Conservation (phyloP, 2,888 invertebrate species). For the Steinernema scapterisci region DNA sequence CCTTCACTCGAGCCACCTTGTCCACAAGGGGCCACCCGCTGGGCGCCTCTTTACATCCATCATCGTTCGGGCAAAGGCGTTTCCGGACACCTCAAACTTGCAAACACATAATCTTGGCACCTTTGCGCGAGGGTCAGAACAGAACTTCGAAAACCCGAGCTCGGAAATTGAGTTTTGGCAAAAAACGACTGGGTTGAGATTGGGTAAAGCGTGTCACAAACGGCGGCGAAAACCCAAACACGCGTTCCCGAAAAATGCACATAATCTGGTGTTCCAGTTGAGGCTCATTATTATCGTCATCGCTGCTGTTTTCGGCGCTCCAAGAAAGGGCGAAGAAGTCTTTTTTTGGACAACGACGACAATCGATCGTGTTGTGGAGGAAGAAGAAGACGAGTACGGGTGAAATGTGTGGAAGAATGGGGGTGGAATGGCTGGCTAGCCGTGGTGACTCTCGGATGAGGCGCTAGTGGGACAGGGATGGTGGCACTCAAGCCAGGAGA, state of each 20-base stretch:
- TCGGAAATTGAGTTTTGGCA: too few relatives aligned
- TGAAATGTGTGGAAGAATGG: too few relatives aligned
- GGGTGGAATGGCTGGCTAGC: not conserved
- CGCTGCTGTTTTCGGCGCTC: not conserved
- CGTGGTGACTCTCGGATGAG: not conserved
- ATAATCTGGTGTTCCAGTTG: not conserved
- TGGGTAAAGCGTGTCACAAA: too few relatives aligned
- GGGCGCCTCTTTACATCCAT: not conserved
- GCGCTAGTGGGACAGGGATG: too few relatives aligned
- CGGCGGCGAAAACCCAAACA: not conserved
- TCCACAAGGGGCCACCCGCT: not conserved
- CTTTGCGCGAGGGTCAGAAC: too few relatives aligned
- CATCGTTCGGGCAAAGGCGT: not conserved
- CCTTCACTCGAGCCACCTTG: not conserved
- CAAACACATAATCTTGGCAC: too few relatives aligned
- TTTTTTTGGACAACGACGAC: slow-evolving; percentile 7
- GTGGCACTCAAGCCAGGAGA: too few relatives aligned
- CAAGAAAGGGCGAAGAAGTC: too few relatives aligned
- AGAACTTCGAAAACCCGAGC: too few relatives aligned
- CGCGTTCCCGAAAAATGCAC: not conserved
- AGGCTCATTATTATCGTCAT: slow-evolving; percentile 4
- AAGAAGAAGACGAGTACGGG: not conserved
- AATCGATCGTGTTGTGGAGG: not conserved
- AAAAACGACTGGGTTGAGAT: too few relatives aligned
- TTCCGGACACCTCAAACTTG: not conserved